Conservation (phyloP, 35 echinoderm and acorn worm genomes). For the Ptychodera flava region DNA sequence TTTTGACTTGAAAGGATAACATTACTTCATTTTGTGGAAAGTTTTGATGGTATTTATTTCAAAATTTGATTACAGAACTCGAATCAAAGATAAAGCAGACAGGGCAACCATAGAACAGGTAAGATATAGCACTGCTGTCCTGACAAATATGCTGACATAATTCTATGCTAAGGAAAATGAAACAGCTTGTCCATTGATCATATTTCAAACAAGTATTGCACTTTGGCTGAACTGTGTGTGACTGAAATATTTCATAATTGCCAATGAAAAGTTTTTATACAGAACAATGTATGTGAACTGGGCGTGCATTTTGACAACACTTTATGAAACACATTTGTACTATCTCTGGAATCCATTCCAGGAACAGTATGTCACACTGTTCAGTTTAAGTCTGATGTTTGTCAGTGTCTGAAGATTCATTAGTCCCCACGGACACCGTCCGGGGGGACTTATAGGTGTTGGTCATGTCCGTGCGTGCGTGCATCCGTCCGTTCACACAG, state of each 20-base stretch:
- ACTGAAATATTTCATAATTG: neutral
- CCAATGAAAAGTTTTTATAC: neutral
- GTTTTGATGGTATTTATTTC: no score
- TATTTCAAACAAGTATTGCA: neutral
- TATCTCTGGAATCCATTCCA: no score
- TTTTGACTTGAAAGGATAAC: no score
- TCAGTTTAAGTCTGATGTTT: no score
- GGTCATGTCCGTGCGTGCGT: no score
- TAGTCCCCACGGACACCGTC: no score
- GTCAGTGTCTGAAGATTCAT: no score
- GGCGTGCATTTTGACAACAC: neutral
- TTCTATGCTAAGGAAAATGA: neutral
- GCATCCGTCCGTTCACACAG: no score
- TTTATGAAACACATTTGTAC: no score
- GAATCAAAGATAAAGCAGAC: constrained; percentile 16
- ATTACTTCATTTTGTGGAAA: no score
- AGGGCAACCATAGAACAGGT: constrained; percentile 22
- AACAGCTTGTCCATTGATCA: neutral
- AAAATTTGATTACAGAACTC: neutral
- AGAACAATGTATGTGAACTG: neutral
- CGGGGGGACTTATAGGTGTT: no score
- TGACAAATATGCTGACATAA: neutral
- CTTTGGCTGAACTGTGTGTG: neutral
- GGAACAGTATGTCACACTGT: no score
- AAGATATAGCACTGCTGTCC: neutral